Evolutionary conservation across 2,797 vertebrate genomes (phyloP).

Genomic region (Poeciliopsis paucimaculata): DNA sequence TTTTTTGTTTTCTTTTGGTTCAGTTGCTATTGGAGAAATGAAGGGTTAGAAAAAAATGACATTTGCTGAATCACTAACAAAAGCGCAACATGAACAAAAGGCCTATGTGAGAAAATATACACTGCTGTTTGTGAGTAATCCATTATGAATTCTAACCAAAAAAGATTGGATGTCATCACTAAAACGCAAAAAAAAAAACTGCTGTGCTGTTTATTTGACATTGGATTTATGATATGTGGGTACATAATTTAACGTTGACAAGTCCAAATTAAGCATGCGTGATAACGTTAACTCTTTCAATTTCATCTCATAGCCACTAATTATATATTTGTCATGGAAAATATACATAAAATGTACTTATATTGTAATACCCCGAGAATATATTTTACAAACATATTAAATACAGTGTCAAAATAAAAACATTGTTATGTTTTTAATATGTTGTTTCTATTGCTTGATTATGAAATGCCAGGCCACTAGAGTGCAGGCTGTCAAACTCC

Average conservation of each 20-base stretch:
- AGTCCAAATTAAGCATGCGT: neutral
- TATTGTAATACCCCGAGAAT: neutral
- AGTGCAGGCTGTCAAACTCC: neutral
- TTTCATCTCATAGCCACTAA: neutral
- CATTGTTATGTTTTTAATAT: neutral
- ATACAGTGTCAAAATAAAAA: neutral
- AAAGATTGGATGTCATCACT: neutral
- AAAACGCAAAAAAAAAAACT: neutral
- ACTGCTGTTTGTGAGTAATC: conserved; percentile 52
- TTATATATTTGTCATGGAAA: neutral
- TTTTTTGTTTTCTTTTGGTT: conserved; percentile 7
- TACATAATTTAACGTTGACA: neutral
- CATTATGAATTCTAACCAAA: conserved; percentile 44
- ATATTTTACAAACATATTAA: neutral
- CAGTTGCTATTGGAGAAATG: conserved; percentile 77
- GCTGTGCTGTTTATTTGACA: neutral
- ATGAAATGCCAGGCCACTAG: neutral
- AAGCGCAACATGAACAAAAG: conserved; percentile 58
- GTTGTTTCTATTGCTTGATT: neutral
- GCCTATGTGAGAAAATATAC: conserved; percentile 53
- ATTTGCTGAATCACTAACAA: conserved; percentile 48
- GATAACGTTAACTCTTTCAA: too few species aligned
- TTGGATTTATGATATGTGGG: neutral
- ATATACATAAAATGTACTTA: neutral
- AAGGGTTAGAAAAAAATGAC: conserved; percentile 70